A percentile compares a stretch with the other conserved stretches of the same genome.
Conservation (phyloP, 2,797 vertebrate species). For the Amblyopsis hoosieri region DNA sequence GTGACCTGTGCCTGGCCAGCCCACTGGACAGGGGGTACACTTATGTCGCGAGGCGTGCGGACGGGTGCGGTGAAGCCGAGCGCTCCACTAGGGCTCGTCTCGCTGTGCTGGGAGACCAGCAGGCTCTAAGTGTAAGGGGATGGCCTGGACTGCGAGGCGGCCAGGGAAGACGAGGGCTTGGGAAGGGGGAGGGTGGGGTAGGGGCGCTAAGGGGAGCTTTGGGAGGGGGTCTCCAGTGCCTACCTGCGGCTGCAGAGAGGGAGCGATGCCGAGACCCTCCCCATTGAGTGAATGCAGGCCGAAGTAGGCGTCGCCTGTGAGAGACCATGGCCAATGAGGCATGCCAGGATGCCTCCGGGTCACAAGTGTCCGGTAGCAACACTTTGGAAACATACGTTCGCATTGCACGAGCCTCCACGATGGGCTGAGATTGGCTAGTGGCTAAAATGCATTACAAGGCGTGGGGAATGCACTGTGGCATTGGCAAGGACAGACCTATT, state of each 20-base stretch:
- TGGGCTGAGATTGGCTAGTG: slow-evolving; percentile 3
- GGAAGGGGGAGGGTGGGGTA: slow-evolving; percentile 32
- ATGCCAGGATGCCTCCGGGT: slow-evolving; percentile 36
- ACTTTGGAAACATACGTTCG: slow-evolving; percentile 7
- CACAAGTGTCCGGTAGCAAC: slow-evolving; percentile 36
- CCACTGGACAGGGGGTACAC: slow-evolving; percentile 1
- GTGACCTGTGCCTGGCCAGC: slow-evolving; percentile 15
- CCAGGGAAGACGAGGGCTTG: slow-evolving; percentile 25
- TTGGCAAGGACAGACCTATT: background rate
- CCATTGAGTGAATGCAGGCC: slow-evolving; percentile 81
- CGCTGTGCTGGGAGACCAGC: slow-evolving; percentile 18
- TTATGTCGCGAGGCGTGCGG: background rate
- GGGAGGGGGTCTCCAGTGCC: slow-evolving; percentile 64
- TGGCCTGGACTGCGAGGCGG: slow-evolving; percentile 44
- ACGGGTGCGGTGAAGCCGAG: slow-evolving; percentile 15
- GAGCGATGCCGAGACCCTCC: slow-evolving; percentile 76
- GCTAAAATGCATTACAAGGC: background rate
- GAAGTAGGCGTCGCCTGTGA: slow-evolving; percentile 79
- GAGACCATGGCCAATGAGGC: slow-evolving; percentile 73
- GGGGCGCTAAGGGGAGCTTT: slow-evolving; percentile 48
- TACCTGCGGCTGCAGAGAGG: slow-evolving; percentile 84
- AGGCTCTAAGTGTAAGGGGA: slow-evolving; percentile 46
- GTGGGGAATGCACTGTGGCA: background rate
- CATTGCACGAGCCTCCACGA: slow-evolving; percentile 15
- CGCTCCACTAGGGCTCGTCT: slow-evolving; percentile 6